Evolutionary conservation across 2,113 vertebrate species (phyloP), one percentile per base, ranked within the genome.

Genomic region (Mastomys natalensis): DNA sequence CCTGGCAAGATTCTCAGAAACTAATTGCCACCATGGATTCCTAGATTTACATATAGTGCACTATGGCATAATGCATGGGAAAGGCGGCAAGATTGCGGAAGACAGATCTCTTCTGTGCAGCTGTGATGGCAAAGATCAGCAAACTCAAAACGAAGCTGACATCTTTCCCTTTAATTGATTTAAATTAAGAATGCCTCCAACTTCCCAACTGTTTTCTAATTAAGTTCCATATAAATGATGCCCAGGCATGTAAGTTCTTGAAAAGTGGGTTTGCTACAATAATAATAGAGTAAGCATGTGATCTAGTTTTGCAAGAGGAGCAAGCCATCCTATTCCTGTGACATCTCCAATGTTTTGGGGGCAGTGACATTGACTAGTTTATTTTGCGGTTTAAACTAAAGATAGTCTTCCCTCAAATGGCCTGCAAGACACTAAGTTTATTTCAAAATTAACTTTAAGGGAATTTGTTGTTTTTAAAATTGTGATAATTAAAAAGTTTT

Each of bases 181-280:
- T 97, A 97, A 97, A 98, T 98, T 95, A 98, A 96, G 95, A 98
- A 90, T 94, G 76, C 81, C 95, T 98, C 96, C 97, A 97, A 88
- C 78, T 97, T 97, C 95, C 95, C 94, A 96, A 77, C 45, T 87
- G n/a, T 97, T 98, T 97, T 96, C 89, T 98, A 98, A 97, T 96
- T 97, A 98, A 98, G 66, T 95, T 76, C 2, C 53, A 81, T 93
- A 81, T 7, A 21, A 97, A 90, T 88, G 85, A 95, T 94, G 84
- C 90, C 76, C 97, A 34, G 45, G 92, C 95, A 87, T 43, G 40
- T 21, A 89, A 62, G 76, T 82, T 11, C 81, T 78, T 95, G 93
- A 96, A 97, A 96, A 84, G 3, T 64, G 70, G 89, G 81, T 7
- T 40, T 95, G 96, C 96, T 89, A 91, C 95, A 85, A 77, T 91